Percentiles rank a stretch among this genome's conserved stretches.
Evolutionary conservation across 1,140 invertebrate species (phyloP).

Genomic region (Drosophila tsacasi): DNA sequence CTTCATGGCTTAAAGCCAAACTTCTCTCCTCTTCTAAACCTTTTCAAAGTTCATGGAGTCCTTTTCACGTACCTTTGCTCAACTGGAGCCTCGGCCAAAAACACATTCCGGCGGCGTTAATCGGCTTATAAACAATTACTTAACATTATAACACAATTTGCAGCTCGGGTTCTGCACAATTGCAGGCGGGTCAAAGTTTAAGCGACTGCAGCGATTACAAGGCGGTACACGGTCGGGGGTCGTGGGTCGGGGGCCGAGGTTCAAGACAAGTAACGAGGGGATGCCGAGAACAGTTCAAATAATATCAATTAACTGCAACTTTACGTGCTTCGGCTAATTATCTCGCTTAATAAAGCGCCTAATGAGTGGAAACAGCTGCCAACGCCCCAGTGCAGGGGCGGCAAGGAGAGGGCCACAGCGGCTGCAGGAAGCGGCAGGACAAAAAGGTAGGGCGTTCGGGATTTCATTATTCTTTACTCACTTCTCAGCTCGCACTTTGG

Average conservation of each 20-base stretch:
- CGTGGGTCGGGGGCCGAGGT: not conserved
- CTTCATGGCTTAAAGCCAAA: not conserved
- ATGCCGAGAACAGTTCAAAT: conserved; percentile 65
- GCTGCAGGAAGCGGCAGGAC: conserved; percentile 1
- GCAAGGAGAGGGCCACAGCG: not conserved
- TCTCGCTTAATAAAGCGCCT: conserved; percentile 83
- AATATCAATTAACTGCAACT: conserved; percentile 84
- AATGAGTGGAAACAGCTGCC: conserved; percentile 82
- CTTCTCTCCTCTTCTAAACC: not conserved
- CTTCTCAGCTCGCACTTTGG: conserved; percentile 18
- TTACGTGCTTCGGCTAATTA: conserved; percentile 81
- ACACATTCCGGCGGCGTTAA: conserved; percentile 47
- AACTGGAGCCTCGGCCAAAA: conserved; percentile 12
- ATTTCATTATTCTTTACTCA: conserved; percentile 35
- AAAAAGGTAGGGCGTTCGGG: conserved; percentile 25
- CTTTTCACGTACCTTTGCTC: conserved; percentile 23
- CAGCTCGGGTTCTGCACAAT: conserved; percentile 73
- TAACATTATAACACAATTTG: conserved; percentile 77
- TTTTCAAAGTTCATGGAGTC: not conserved
- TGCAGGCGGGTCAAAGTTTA: conserved; percentile 77
- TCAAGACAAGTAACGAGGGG: conserved; percentile 14
- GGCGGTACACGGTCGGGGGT: conserved; percentile 9
- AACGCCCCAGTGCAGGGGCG: conserved; percentile 53
- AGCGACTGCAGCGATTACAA: conserved; percentile 63
- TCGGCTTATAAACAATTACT: conserved; percentile 78